These are phyloP conservation scores for Halocynthia roretzi DNA, from an alignment of 23 tunicate species.

Conservation along the genomic window DNA sequence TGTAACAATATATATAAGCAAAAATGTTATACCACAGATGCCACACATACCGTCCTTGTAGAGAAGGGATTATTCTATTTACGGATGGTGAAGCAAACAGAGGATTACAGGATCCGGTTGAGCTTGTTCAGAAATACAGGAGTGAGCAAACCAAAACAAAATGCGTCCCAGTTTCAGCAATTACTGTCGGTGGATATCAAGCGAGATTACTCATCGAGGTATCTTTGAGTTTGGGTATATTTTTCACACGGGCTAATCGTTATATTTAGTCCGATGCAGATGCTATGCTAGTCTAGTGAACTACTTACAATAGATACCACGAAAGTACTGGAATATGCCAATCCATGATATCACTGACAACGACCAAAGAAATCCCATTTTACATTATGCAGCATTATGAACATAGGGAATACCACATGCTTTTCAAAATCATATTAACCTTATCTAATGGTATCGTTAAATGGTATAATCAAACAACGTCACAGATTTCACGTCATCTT, in stretches of 20 bases:
- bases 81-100: constrained; percentile 71
- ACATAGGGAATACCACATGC: too few relatives aligned
- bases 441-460: background rate
- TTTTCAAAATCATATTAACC: too few relatives aligned
- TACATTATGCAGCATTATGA: too few relatives aligned
- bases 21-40: background rate
- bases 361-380: too few relatives aligned
- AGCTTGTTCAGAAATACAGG: constrained; percentile 33
- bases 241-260: too few relatives aligned
- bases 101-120: constrained; percentile 29
- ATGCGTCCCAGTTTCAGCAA: constrained; percentile 48
- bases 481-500: constrained; percentile 26
- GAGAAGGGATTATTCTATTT: constrained; percentile 71
- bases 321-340: too few relatives aligned
- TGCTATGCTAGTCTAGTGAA: too few relatives aligned
- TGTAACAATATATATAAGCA: background rate
- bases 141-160: background rate
- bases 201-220: constrained; percentile 38
- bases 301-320: too few relatives aligned
- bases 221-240: too few relatives aligned
- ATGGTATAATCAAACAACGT: background rate
- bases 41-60: constrained; percentile 1
- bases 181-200: constrained; percentile 61
- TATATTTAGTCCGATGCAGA: too few relatives aligned
- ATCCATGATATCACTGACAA: too few relatives aligned